Evolutionary conservation across 2,888 invertebrate species (phyloP).

Genomic region (Mythimna ferrago): DNA sequence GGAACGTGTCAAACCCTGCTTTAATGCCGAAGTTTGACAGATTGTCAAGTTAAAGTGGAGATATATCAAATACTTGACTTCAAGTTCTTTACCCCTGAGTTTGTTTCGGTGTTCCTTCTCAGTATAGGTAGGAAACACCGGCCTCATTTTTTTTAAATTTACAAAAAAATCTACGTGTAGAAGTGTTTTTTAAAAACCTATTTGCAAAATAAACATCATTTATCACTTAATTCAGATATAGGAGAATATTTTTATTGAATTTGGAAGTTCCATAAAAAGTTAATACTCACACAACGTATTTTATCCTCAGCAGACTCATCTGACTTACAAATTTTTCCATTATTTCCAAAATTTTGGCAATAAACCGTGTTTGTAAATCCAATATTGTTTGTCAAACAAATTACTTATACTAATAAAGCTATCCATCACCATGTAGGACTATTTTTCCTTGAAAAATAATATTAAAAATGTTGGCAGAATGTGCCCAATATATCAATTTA

Average conservation of each 20-base stretch:
- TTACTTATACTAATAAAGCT: conserved; percentile 26
- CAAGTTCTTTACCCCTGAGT: not conserved
- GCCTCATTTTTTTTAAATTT: no score
- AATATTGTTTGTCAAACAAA: conserved; percentile 45
- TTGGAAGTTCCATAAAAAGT: not conserved
- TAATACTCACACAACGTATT: not conserved
- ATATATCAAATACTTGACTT: not conserved
- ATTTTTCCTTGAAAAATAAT: conserved; percentile 36
- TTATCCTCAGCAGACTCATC: not conserved
- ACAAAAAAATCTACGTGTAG: no score
- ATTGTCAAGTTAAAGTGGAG: not conserved
- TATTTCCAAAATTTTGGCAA: conserved; percentile 23
- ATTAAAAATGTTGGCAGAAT: conserved; percentile 29
- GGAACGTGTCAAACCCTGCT: not conserved
- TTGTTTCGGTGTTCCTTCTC: no score
- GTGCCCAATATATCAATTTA: conserved; percentile 59
- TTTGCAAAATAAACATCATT: not conserved
- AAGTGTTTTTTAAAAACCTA: no score
- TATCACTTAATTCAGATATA: no score
- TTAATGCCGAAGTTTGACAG: not conserved
- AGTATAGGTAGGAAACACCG: no score
- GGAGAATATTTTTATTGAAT: no score
- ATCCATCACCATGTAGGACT: conserved; percentile 44
- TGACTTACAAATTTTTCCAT: conserved; percentile 8
- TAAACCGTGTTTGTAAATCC: conserved; percentile 12